Evolutionary conservation across 2,797 vertebrate genomes (phyloP), one percentile per base, ranked within the genome.

Genomic region (Hipposideros larvatus): DNA sequence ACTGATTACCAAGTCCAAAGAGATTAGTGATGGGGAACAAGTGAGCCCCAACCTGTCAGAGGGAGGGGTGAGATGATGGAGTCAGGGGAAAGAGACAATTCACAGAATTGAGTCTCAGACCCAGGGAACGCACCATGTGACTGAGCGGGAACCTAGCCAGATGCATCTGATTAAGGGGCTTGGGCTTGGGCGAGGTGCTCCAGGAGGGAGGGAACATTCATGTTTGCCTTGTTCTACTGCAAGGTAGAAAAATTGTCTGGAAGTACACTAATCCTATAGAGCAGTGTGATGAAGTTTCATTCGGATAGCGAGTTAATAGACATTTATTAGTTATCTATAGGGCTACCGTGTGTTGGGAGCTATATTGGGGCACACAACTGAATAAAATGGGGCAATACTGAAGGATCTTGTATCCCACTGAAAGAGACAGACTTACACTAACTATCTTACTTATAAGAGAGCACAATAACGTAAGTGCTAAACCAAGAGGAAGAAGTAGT

Each of bases 31-130:
- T 31, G 53, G 66, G 73, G 37, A 96, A 66, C 79, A 61, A n/a
- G 66, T 70, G 63, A 91, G 37, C 41, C 66, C 87, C 88, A 94
- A 94, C 34, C 28, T 94, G 84, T 88, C 85, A 97, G 77, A 87
- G 63, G 37, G 51, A 91, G 7, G 28, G 10, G 83, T 73, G 65
- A 79, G 31, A 66, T 21, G 34, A 87, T 34, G 80, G 75, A 86
- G 2, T 51, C 37, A 51, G 31, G 55, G 46, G 11, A 92, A 16
- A 70, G 26, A 61, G 48, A 88, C 26, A 43, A 55, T 24, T n/a
- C 31, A 16, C 10, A 22, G 41, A 95, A 73, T 0, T 85, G 57
- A 43, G 31, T 46, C 82, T 92, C 57, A 59, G n/a, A 37, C 57
- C 55, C 5, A 48, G 22, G 22, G 34, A 59, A 15, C 16, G 3